phyloP scores from a whole-genome alignment of 2,113 vertebrate genomes.

The Notothenia rossii region DNA sequence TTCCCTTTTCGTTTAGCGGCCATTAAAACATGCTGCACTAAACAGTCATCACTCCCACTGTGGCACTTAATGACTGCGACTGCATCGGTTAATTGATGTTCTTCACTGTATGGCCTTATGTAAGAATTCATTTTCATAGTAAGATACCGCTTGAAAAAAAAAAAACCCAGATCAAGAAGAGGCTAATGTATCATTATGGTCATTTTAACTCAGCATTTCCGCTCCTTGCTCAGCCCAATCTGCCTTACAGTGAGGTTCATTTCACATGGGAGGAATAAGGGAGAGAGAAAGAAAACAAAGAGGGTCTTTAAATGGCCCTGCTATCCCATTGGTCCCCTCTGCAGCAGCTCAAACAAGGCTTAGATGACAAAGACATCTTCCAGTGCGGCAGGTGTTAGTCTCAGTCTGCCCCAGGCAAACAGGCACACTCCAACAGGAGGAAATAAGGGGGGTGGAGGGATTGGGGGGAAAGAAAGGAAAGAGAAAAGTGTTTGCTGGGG shows the following conservation, averaged over 20 bases:
- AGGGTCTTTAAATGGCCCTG: slow-evolving; percentile 79
- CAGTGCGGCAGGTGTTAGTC: slow-evolving; percentile 88
- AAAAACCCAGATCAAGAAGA: slow-evolving; percentile 25
- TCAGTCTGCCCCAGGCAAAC: slow-evolving; percentile 86
- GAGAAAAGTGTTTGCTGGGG: slow-evolving; percentile 71
- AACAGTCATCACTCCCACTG: slow-evolving; percentile 50
- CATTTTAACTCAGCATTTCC: slow-evolving; percentile 37
- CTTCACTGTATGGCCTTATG: slow-evolving; percentile 16
- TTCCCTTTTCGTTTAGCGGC: slow-evolving; percentile 53
- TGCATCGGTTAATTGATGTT: slow-evolving; percentile 34
- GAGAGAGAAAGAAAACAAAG: slow-evolving; percentile 63
- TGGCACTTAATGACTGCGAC: slow-evolving; percentile 50
- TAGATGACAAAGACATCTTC: slow-evolving; percentile 92
- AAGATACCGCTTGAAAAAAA: slow-evolving; percentile 49
- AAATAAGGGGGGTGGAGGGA: slow-evolving; percentile 65
- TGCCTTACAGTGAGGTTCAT: slow-evolving; percentile 13
- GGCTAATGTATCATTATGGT: slow-evolving; percentile 40
- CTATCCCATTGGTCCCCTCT: slow-evolving; percentile 81
- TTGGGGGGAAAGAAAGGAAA: slow-evolving; percentile 44
- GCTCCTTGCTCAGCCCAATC: slow-evolving; percentile 11
- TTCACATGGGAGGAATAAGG: slow-evolving; percentile 44
- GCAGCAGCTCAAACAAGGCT: slow-evolving; percentile 89
- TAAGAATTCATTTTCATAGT: slow-evolving; percentile 54
- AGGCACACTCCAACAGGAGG: slow-evolving; percentile 84
- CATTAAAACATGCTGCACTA: slow-evolving; percentile 55